Conservation (phyloP, 2,113 vertebrate genomes). For the Myotis davidii region DNA sequence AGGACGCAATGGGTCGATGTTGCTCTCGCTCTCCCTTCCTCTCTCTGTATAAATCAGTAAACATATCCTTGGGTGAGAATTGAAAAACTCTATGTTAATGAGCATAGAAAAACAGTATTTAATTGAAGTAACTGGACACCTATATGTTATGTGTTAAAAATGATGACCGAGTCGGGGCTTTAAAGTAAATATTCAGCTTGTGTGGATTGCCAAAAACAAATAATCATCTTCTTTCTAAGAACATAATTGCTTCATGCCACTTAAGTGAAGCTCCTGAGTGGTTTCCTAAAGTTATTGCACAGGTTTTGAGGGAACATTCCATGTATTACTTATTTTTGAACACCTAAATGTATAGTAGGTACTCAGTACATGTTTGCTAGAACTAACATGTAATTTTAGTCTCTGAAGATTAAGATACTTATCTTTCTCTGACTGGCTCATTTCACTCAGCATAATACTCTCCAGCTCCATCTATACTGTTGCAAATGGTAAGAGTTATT, state of each 20-base stretch:
- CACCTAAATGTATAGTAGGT: not conserved
- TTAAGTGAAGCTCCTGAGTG: not conserved
- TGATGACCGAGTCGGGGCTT: not conserved
- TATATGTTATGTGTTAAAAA: not conserved
- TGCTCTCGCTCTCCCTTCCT: too few relatives aligned
- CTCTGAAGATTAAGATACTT: conserved; percentile 29
- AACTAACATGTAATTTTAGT: conserved; percentile 29
- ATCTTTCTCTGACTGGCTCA: not conserved
- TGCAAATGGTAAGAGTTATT: too few relatives aligned
- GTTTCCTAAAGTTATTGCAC: conserved; percentile 14
- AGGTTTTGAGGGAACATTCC: not conserved
- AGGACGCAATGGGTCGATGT: too few relatives aligned
- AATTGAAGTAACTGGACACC: not conserved
- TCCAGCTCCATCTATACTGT: too few relatives aligned
- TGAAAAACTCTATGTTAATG: not conserved
- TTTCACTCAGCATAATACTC: too few relatives aligned
- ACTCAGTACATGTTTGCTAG: not conserved
- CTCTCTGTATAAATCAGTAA: too few relatives aligned
- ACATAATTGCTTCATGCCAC: not conserved
- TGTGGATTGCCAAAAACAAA: not conserved
- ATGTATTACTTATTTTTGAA: conserved; percentile 18
- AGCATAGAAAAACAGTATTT: conserved; percentile 11
- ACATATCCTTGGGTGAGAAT: too few relatives aligned
- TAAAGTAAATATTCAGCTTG: not conserved
- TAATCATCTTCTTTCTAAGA: conserved; percentile 10